Conservation (phyloP, 2,888 invertebrate species). For the Andrena praecox region DNA sequence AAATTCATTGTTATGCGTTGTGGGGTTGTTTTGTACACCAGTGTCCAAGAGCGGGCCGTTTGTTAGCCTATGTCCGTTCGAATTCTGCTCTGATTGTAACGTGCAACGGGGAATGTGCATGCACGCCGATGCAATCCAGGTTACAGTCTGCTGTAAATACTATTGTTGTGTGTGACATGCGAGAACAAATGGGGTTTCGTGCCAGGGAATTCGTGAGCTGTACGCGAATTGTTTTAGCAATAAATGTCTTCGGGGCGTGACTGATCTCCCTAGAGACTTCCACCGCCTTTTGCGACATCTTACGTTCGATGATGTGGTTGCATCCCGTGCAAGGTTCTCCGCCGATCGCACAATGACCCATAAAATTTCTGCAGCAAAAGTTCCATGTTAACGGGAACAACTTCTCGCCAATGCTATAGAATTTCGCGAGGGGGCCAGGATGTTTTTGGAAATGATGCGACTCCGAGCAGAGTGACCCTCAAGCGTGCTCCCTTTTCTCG, state of each 20-base stretch:
- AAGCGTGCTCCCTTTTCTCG: background rate
- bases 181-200: background rate
- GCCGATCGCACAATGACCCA: background rate
- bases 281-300: background rate
- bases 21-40: slow-evolving; percentile 5
- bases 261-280: background rate
- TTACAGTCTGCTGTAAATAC: slow-evolving; percentile 24
- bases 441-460: background rate
- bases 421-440: background rate
- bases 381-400: background rate
- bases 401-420: background rate
- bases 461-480: background rate
- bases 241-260: background rate
- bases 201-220: slow-evolving; percentile 7
- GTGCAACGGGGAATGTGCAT: slow-evolving; percentile 7
- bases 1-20: slow-evolving; percentile 40
- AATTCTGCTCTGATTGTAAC: slow-evolving; percentile 29
- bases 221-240: background rate
- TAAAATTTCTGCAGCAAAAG: background rate
- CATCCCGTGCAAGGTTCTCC: background rate
- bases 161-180: background rate
- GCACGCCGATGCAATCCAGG: slow-evolving; percentile 20
- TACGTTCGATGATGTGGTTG: background rate
- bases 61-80: slow-evolving; percentile 31
- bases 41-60: slow-evolving; percentile 11